phyloP scores from a whole-genome alignment of 2,888 invertebrate genomes.

The Furcula furcula region DNA sequence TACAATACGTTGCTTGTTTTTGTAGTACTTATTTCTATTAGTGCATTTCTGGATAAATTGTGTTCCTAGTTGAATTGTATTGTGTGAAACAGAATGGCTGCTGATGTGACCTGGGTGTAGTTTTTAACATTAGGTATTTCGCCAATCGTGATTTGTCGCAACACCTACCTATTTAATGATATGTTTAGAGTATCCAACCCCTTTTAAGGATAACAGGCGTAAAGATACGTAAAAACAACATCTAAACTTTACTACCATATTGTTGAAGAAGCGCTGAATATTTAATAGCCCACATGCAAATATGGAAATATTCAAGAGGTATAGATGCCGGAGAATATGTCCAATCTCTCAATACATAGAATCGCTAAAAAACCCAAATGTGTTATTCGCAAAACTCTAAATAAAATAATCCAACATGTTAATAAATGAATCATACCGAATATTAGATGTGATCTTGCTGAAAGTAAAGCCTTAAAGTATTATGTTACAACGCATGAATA shows the following conservation, averaged over 20 bases:
- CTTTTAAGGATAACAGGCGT: too few species aligned
- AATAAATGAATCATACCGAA: conserved; percentile 30
- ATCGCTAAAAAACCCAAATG: background rate
- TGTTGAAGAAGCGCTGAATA: conserved; percentile 10
- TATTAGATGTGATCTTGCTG: conserved; percentile 40
- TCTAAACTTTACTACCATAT: conserved; percentile 6
- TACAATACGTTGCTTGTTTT: conserved; percentile 38
- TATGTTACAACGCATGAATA: conserved; percentile 17
- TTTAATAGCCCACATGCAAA: conserved; percentile 24
- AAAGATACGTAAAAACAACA: conserved; percentile 9
- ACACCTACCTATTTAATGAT: conserved; percentile 31
- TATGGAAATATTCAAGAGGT: conserved; percentile 10
- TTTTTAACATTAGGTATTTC: conserved; percentile 55
- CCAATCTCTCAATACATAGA: conserved; percentile 5
- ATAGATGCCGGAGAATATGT: conserved; percentile 6
- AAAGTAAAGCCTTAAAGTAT: conserved; percentile 46
- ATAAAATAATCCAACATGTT: conserved; percentile 5
- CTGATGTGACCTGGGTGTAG: conserved; percentile 81
- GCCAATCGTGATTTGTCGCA: conserved; percentile 64
- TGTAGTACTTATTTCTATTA: conserved; percentile 46
- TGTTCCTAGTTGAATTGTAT: conserved; percentile 46
- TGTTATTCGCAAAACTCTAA: background rate
- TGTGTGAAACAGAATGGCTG: conserved; percentile 54
- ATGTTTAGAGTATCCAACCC: too few species aligned
- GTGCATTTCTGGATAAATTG: conserved; percentile 57